A percentile compares a stretch with the other conserved stretches of the same genome.
phyloP scores from a whole-genome alignment of 2,888 invertebrate genomes.

The Ormyrus thymus region DNA sequence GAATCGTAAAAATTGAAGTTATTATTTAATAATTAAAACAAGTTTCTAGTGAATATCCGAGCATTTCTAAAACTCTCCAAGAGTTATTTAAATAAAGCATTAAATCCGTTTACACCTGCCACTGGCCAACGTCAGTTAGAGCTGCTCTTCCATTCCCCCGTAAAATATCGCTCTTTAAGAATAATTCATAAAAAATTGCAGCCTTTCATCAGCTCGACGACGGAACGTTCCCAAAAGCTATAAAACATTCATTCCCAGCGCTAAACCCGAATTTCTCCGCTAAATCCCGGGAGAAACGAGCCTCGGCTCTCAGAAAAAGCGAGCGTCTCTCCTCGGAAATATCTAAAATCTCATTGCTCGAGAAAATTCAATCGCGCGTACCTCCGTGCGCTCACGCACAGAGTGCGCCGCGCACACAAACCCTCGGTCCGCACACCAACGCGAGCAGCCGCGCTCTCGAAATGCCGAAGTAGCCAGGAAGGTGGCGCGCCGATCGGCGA shows the following conservation, averaged over 20 bases:
- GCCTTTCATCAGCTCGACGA: too few species aligned
- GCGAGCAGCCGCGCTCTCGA: neutral
- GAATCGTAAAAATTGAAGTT: too few species aligned
- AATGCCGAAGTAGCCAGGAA: constrained; percentile 22
- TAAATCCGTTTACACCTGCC: too few species aligned
- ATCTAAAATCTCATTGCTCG: constrained; percentile 22
- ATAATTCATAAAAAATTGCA: too few species aligned
- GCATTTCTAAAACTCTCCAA: neutral
- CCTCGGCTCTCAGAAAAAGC: neutral
- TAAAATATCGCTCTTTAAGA: too few species aligned
- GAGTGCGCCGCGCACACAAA: neutral
- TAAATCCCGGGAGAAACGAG: neutral
- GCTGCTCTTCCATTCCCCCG: too few species aligned
- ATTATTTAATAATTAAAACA: neutral
- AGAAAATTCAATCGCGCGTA: constrained; percentile 38
- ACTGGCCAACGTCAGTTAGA: too few species aligned
- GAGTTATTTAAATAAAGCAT: too few species aligned
- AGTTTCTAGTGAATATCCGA: neutral
- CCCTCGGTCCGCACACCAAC: neutral
- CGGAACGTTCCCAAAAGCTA: too few species aligned
- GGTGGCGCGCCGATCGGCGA: constrained; percentile 52
- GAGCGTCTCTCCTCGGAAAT: neutral
- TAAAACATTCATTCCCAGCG: too few species aligned
- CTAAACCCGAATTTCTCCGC: constrained; percentile 7
- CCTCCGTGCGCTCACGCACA: neutral